A percentile compares a stretch with the other conserved stretches of the same genome.
Evolutionary conservation across 1,140 invertebrate genomes (phyloP).

Genomic region (Samia ricini): DNA sequence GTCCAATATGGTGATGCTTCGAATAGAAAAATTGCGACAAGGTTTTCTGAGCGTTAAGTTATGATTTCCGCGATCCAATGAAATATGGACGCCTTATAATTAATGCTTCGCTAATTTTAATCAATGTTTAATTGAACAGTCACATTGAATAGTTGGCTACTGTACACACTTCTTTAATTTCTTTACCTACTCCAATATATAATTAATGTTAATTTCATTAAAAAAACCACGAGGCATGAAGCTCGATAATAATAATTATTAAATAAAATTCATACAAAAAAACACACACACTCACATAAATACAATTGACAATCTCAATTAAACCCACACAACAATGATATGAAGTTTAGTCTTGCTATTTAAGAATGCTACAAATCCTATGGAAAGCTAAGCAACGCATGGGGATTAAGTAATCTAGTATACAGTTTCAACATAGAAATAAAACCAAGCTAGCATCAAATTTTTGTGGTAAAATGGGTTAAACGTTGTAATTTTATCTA

Average conservation of each 20-base stretch:
- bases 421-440: conserved; percentile 57
- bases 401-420: conserved; percentile 28
- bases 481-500: background rate
- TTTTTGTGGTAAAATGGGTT: conserved; percentile 48
- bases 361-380: conserved; percentile 16
- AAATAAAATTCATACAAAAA: background rate
- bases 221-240: background rate
- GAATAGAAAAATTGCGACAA: too few relatives aligned
- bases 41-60: too few relatives aligned
- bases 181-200: background rate
- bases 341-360: background rate
- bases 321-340: background rate
- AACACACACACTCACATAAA: background rate
- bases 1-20: too few relatives aligned
- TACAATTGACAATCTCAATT: background rate
- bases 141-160: too few relatives aligned
- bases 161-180: too few relatives aligned
- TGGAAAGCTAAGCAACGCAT: conserved; percentile 33
- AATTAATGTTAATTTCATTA: background rate
- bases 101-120: too few relatives aligned
- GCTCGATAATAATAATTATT: background rate
- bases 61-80: too few relatives aligned
- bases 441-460: conserved; percentile 57
- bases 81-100: too few relatives aligned
- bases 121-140: too few relatives aligned